A percentile compares a stretch with the other conserved stretches of the same genome.
phyloP scores from a whole-genome alignment of 2,113 vertebrate genomes.

The Uropsilus gracilis region DNA sequence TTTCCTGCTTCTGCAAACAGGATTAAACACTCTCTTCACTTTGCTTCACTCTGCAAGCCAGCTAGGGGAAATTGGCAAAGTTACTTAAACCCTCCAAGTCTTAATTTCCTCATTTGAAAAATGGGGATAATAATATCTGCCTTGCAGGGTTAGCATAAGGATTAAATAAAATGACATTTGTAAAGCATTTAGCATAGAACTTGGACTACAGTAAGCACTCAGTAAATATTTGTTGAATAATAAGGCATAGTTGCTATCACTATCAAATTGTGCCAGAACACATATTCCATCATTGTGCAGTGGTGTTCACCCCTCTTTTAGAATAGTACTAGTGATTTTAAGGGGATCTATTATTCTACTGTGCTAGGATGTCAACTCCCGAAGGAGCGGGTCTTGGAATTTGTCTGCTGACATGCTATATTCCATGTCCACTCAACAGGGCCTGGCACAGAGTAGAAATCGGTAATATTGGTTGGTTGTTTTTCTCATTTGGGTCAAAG shows the following conservation, averaged over 20 bases:
- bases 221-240: conserved; percentile 59
- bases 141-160: conserved; percentile 47
- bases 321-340: not conserved
- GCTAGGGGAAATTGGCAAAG: not conserved
- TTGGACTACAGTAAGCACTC: conserved; percentile 39
- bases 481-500: not conserved
- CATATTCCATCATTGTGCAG: not conserved
- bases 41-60: not conserved
- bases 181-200: conserved; percentile 39
- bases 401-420: not conserved
- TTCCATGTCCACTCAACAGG: not conserved
- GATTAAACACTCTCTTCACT: not conserved
- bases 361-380: not conserved
- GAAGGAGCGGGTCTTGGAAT: not conserved
- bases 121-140: conserved; percentile 76
- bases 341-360: not conserved
- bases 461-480: not conserved
- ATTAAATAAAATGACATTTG: conserved; percentile 62
- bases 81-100: conserved; percentile 26
- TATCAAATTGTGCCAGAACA: not conserved
- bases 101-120: conserved; percentile 75
- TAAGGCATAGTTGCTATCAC: conserved; percentile 32
- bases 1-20: not conserved
- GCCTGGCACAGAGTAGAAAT: not conserved
- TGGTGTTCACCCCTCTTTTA: not conserved